Evolutionary conservation across 2,888 invertebrate genomes (phyloP).

Genomic region (Drosophila paramelanica): DNA sequence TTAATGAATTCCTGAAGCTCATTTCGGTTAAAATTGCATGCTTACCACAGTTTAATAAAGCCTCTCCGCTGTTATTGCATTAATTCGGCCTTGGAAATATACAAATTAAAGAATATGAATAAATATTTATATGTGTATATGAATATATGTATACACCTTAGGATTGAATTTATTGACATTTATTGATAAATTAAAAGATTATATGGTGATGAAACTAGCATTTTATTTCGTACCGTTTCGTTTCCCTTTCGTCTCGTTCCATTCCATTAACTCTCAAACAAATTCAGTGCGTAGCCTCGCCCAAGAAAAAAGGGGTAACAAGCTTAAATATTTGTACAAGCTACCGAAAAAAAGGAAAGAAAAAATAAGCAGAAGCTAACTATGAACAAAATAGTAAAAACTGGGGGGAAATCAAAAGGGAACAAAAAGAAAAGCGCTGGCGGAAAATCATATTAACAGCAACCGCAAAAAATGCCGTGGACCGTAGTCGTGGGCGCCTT

Average conservation of each 20-base stretch:
- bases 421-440: conserved; percentile 34
- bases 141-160: no score
- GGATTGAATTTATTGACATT: no score
- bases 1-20: no score
- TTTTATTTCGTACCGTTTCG: background rate
- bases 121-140: background rate
- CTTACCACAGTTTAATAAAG: no score
- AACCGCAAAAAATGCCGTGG: conserved; percentile 65
- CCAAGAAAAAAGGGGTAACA: conserved; percentile 8
- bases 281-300: conserved; percentile 1
- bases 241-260: background rate
- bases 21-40: background rate
- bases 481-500: conserved; percentile 59
- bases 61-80: no score
- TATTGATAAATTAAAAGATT: no score
- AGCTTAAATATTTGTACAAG: conserved; percentile 28
- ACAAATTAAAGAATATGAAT: background rate
- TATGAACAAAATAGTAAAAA: conserved; percentile 24
- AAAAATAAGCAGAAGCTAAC: conserved; percentile 40
- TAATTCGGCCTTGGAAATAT: no score
- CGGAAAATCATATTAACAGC: conserved; percentile 70
- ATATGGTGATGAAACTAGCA: background rate
- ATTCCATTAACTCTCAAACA: background rate
- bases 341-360: conserved; percentile 5
- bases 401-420: conserved; percentile 5